A percentile compares a stretch with the other conserved stretches of the same genome.
Conservation (phyloP, 2,113 vertebrate genomes). For the Cyphomyrus discorhynchus region DNA sequence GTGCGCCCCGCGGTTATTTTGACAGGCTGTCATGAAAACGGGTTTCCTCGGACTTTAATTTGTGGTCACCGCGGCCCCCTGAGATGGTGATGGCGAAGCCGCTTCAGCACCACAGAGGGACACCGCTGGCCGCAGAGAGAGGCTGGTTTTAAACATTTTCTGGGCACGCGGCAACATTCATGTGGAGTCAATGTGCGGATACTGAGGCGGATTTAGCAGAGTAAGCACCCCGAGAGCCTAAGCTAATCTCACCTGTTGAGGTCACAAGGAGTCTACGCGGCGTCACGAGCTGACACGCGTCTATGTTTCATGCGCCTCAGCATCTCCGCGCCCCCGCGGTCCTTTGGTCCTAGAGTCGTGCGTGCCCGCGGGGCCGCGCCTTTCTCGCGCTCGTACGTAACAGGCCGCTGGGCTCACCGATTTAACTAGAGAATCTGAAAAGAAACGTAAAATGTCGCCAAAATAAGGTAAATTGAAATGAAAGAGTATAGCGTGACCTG, state of each 20-base stretch:
- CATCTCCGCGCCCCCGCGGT: background rate
- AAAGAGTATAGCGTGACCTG: background rate
- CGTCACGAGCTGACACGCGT: background rate
- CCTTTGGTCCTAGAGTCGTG: background rate
- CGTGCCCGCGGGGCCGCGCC: background rate
- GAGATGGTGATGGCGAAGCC: background rate
- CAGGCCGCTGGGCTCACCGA: background rate
- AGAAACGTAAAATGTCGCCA: background rate
- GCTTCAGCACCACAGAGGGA: background rate
- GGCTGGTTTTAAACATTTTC: background rate
- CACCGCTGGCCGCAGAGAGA: background rate
- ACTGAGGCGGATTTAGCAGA: background rate
- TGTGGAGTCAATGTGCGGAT: background rate
- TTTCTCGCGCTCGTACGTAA: background rate
- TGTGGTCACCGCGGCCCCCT: background rate
- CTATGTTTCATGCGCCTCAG: background rate
- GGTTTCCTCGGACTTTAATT: background rate
- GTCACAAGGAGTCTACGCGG: background rate
- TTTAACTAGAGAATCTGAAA: background rate
- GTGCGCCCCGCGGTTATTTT: background rate
- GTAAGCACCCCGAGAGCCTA: constrained; percentile 28
- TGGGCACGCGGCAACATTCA: background rate
- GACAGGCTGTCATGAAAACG: background rate
- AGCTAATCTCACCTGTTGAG: constrained; percentile 30
- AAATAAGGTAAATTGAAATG: background rate